phyloP scores from a whole-genome alignment of 2,797 vertebrate genomes.

The Hemibagrus guttatus region DNA sequence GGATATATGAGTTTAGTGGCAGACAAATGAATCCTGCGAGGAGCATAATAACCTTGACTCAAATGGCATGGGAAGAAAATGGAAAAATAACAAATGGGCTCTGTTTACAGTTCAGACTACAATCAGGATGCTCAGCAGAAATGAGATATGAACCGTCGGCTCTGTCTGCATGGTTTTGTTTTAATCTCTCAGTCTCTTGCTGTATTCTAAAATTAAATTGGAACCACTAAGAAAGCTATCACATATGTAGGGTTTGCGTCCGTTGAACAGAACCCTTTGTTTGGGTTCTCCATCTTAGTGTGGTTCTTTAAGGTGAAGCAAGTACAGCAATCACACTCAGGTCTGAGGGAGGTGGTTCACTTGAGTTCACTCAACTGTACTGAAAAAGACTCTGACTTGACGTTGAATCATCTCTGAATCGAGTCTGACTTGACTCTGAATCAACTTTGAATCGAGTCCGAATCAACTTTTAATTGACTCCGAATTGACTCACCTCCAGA shows the following conservation, averaged over 20 bases:
- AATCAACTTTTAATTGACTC: background rate
- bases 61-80: constrained; percentile 38
- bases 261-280: background rate
- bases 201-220: background rate
- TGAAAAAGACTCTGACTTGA: background rate
- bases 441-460: no score
- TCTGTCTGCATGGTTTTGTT: constrained; percentile 32
- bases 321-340: background rate
- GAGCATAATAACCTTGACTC: constrained; percentile 46
- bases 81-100: constrained; percentile 53
- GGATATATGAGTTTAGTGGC: constrained; percentile 38
- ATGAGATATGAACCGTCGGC: constrained; percentile 34
- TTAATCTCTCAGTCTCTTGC: background rate
- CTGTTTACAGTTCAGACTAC: constrained; percentile 47
- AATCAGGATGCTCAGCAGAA: constrained; percentile 52
- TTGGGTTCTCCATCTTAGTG: background rate
- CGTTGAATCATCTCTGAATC: background rate
- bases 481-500: background rate
- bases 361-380: background rate
- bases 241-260: background rate
- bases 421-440: no score
- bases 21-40: constrained; percentile 43
- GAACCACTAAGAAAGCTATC: background rate
- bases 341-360: background rate
- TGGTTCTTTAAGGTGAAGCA: background rate